These are phyloP conservation scores for Calliphora vicina DNA, from an alignment of 1,140 invertebrate genomes.

Conservation along the genomic window DNA sequence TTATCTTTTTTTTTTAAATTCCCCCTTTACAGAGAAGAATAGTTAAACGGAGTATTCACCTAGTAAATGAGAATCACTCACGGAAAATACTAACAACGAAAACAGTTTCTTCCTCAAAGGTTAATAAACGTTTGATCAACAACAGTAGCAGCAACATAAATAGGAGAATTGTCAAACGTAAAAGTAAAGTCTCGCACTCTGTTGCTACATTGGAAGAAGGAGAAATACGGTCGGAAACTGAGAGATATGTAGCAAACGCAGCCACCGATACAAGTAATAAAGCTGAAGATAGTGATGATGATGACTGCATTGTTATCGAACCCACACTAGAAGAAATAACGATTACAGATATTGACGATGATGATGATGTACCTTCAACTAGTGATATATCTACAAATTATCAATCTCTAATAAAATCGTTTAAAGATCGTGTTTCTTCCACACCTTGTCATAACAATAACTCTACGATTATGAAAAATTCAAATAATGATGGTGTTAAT, in stretches of 20 bases:
- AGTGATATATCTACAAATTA: not conserved
- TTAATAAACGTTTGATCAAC: not conserved
- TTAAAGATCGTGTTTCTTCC: not conserved
- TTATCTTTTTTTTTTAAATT: too few species aligned
- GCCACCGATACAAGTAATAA: not conserved
- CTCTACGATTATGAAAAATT: not conserved
- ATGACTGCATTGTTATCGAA: conserved; percentile 43
- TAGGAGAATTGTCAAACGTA: not conserved
- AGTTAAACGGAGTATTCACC: not conserved
- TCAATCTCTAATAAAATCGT: conserved; percentile 24
- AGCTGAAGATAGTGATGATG: conserved; percentile 14
- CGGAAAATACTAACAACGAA: not conserved
- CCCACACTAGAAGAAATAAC: conserved; percentile 32
- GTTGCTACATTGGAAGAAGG: conserved; percentile 26
- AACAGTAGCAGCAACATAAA: not conserved
- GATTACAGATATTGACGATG: conserved; percentile 37
- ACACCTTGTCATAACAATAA: conserved; percentile 6
- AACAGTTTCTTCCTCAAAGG: not conserved
- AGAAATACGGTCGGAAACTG: conserved; percentile 36
- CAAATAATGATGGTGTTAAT: not conserved
- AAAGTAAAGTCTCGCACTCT: not conserved
- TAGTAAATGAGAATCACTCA: not conserved
- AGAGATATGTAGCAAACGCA: not conserved
- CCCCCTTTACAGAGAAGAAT: not conserved
- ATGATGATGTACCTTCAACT: not conserved